Evolutionary conservation across 2,797 vertebrate species (phyloP), one percentile per base, ranked within the genome.

Genomic region (Corythornis leucogaster): DNA sequence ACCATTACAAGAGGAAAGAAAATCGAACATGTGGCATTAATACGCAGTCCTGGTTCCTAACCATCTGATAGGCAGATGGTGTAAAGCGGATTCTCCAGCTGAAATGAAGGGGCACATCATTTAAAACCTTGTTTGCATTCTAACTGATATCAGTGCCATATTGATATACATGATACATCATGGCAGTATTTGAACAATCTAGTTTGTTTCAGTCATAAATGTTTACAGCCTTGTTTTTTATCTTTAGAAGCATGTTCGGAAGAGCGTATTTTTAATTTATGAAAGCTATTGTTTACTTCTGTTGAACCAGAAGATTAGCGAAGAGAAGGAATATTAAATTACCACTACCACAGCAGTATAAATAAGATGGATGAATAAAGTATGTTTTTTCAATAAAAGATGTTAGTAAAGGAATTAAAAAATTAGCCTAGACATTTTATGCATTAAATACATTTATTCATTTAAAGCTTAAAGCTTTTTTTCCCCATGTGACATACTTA

Each of bases 111-210:
- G 98, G 98, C 98, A 98, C 98, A 99, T 99, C 98, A 99, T 99
- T 99, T 99, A 99, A 98, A 98, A 98, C 98, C 99, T 99, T 99
- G 99, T 99, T 99, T 99, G 99, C 98, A 99, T 99, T 99, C 99
- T 99, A 99, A 99, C 99, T 98, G 98, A 99, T 99, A 99, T 98
- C 98, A 98, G 98, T 98, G 99, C 99, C 99, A 99, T 99, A 99
- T 99, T 99, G 99, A 99, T 98, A 98, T 98, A 99, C 98, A 98
- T 98, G 99, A 99, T 99, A 99, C 98, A 99, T 98, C 98, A 98
- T 99, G 98, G 99, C 98, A 98, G 98, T 97, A 96, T 98, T 98
- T 98, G 97, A 98, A 97, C 97, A 98, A 97, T 98, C 98, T 98
- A 98, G 97, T 98, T 98, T 98, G 97, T 96, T 98, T 98, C 97